Conservation (phyloP, 2,113 vertebrate species). For the Thalassarche chlororhynchos region DNA sequence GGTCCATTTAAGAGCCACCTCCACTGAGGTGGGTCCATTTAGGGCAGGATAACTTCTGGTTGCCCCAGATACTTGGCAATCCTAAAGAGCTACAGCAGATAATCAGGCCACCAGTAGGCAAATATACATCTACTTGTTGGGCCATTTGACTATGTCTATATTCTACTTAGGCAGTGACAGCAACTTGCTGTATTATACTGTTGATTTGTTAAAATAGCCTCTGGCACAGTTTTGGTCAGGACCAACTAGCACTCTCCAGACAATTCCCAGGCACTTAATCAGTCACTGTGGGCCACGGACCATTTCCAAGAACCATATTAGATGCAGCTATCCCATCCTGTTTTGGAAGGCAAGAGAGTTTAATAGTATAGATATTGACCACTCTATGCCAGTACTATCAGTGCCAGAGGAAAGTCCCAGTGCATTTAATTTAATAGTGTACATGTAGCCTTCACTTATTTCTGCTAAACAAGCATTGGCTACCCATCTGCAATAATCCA, state of each 20-base stretch:
- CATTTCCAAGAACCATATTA: background rate
- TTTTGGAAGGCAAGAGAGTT: background rate
- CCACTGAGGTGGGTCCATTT: background rate
- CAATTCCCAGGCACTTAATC: background rate
- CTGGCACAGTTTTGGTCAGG: background rate
- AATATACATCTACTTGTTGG: background rate
- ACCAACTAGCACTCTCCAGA: background rate
- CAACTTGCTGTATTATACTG: background rate
- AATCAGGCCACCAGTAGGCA: fast-evolving
- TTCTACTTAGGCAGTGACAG: background rate
- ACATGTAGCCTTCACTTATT: background rate
- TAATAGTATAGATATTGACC: background rate
- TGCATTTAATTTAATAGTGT: background rate
- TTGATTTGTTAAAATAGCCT: background rate
- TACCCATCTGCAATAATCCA: background rate
- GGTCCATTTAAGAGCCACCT: background rate
- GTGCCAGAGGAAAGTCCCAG: background rate
- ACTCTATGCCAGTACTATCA: background rate
- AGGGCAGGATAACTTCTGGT: background rate
- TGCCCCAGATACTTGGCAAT: background rate
- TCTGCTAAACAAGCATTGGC: background rate
- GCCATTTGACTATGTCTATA: background rate
- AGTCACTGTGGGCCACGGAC: fast-evolving
- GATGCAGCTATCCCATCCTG: background rate
- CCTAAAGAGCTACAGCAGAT: background rate